Conservation (phyloP, 2,797 vertebrate genomes). For the Florisuga fusca region DNA sequence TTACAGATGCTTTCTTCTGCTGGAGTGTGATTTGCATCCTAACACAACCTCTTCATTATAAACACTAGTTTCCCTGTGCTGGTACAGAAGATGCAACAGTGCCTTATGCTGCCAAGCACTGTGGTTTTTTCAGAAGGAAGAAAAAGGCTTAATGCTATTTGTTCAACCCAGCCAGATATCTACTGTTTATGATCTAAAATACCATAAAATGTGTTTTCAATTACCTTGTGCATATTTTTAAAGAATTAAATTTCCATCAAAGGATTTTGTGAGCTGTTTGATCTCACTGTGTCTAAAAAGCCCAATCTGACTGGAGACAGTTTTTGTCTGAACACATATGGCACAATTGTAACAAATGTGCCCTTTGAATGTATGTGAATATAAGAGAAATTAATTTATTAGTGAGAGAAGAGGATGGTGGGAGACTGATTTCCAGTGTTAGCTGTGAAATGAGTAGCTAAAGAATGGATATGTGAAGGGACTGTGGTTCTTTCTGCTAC, state of each 20-base stretch:
- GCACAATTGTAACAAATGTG: slow-evolving; percentile 16
- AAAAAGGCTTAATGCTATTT: slow-evolving; percentile 64
- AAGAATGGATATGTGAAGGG: background rate
- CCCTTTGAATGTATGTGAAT: slow-evolving; percentile 31
- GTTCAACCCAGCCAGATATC: slow-evolving; percentile 59
- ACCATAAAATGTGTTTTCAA: slow-evolving; percentile 75
- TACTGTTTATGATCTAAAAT: slow-evolving; percentile 66
- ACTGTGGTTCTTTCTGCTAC: background rate
- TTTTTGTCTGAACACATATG: slow-evolving; percentile 46
- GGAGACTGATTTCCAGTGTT: slow-evolving; percentile 4
- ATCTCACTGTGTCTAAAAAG: slow-evolving; percentile 67
- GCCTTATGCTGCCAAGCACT: slow-evolving; percentile 5
- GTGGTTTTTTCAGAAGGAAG: slow-evolving; percentile 63
- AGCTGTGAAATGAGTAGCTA: background rate
- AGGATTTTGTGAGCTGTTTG: slow-evolving; percentile 71
- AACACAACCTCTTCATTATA: background rate
- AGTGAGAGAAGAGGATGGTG: background rate
- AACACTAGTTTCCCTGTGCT: background rate
- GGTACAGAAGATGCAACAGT: background rate
- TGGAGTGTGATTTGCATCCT: background rate
- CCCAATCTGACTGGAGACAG: slow-evolving; percentile 46
- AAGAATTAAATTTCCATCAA: slow-evolving; percentile 78
- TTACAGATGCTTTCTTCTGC: background rate
- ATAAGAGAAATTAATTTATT: slow-evolving; percentile 9
- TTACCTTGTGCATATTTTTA: slow-evolving; percentile 77